A percentile compares a stretch with the other conserved stretches of the same genome.
These are phyloP conservation scores for Podabrus alpinus DNA, from an alignment of 2,888 invertebrate genomes.

Conservation along the genomic window DNA sequence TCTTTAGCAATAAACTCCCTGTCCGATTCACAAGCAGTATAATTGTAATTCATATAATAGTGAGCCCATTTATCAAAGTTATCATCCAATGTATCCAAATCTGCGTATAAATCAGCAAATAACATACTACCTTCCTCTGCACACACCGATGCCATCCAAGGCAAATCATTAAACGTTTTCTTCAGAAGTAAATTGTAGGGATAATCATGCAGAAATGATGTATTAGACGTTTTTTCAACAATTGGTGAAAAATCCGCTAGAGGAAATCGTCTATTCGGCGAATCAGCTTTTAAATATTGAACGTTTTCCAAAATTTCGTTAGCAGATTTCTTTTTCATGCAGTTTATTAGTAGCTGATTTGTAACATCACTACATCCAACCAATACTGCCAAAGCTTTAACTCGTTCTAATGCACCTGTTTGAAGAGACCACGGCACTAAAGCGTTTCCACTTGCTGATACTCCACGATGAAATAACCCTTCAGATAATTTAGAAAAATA, in stretches of 20 bases:
- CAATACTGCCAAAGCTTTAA: no score
- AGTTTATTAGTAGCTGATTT: no score
- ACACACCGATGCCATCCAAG: conserved; percentile 67
- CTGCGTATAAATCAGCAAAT: conserved; percentile 52
- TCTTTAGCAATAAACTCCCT: no score
- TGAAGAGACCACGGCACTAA: conserved; percentile 61
- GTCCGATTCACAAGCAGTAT: no score
- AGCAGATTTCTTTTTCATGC: no score
- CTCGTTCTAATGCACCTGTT: no score
- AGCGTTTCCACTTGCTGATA: conserved; percentile 70
- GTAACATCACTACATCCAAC: no score
- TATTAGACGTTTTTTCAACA: conserved; percentile 61
- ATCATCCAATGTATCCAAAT: not conserved
- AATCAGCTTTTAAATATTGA: conserved; percentile 51
- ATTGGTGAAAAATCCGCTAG: conserved; percentile 67
- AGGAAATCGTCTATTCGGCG: conserved; percentile 61
- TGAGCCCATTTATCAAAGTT: no score
- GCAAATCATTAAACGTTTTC: conserved; percentile 64
- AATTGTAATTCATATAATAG: no score
- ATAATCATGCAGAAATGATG: conserved; percentile 68
- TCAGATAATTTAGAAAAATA: no score
- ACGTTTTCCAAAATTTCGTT: conserved; percentile 59
- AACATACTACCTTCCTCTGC: conserved; percentile 76
- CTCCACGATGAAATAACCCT: conserved; percentile 60
- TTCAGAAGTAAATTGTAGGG: conserved; percentile 65